phyloP scores from a whole-genome alignment of 2,888 invertebrate species.

The Theretra japonica region DNA sequence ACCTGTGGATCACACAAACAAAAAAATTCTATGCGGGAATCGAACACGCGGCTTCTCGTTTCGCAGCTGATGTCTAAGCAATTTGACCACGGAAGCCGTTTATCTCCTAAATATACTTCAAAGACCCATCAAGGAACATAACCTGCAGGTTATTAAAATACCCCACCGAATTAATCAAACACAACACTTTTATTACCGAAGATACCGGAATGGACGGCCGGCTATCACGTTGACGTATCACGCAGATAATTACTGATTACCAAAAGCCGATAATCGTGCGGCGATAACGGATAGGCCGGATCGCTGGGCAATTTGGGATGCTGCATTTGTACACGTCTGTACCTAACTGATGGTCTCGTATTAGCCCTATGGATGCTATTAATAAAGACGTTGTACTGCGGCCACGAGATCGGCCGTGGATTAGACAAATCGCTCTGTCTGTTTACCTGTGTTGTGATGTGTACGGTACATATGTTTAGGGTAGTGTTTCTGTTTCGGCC shows the following conservation, averaged over 20 bases:
- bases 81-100: no score
- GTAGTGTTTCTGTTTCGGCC: no score
- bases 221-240: conserved; percentile 31
- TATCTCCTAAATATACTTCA: no score
- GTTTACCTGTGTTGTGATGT: neutral
- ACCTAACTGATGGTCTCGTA: conserved; percentile 52
- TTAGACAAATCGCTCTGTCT: conserved; percentile 33
- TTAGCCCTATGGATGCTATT: conserved; percentile 43
- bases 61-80: no score
- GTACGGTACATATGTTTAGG: neutral
- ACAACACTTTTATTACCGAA: conserved; percentile 27
- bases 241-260: conserved; percentile 35
- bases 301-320: conserved; percentile 58
- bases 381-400: conserved; percentile 27
- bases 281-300: conserved; percentile 37
- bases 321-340: conserved; percentile 63
- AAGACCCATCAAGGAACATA: no score
- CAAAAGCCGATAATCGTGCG: conserved; percentile 47
- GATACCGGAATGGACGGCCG: neutral
- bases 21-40: no score
- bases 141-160: no score
- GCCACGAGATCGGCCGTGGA: conserved; percentile 30
- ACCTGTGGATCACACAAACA: no score
- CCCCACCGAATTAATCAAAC: no score
- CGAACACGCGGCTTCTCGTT: no score